Conservation (phyloP, 2,113 vertebrate species). For the Scomber japonicus region DNA sequence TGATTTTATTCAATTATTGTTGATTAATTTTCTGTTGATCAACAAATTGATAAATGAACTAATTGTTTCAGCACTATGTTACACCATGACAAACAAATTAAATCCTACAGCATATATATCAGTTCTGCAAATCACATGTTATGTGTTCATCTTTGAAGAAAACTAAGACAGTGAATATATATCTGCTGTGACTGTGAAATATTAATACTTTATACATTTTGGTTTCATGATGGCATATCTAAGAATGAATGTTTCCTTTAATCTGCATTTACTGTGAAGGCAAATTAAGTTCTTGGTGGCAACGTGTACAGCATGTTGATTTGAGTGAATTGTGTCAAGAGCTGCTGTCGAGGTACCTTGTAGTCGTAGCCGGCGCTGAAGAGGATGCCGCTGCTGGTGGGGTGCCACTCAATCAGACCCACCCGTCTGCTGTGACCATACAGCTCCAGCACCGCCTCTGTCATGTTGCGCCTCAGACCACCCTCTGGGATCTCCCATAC, state of each 20-base stretch:
- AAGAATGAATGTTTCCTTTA: background rate
- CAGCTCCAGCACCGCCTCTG: slow-evolving; percentile 92
- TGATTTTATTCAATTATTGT: too few species aligned
- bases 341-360: slow-evolving; percentile 86
- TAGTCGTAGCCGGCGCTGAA: slow-evolving; percentile 98
- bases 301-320: background rate
- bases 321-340: background rate
- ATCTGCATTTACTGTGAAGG: too few species aligned
- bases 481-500: slow-evolving; percentile 98
- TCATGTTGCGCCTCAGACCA: slow-evolving; percentile 93
- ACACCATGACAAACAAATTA: too few species aligned
- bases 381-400: slow-evolving; percentile 95
- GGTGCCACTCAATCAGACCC: slow-evolving; percentile 97
- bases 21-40: too few species aligned
- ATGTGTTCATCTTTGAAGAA: too few species aligned
- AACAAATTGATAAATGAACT: too few species aligned
- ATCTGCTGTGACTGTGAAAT: too few species aligned
- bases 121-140: too few species aligned
- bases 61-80: too few species aligned
- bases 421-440: slow-evolving; percentile 97
- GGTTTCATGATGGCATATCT: background rate
- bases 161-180: too few species aligned
- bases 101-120: too few species aligned
- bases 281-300: too few species aligned
- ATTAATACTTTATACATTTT: background rate